phyloP scores from a whole-genome alignment of 2,797 vertebrate genomes.

The Denticeps clupeoides region DNA sequence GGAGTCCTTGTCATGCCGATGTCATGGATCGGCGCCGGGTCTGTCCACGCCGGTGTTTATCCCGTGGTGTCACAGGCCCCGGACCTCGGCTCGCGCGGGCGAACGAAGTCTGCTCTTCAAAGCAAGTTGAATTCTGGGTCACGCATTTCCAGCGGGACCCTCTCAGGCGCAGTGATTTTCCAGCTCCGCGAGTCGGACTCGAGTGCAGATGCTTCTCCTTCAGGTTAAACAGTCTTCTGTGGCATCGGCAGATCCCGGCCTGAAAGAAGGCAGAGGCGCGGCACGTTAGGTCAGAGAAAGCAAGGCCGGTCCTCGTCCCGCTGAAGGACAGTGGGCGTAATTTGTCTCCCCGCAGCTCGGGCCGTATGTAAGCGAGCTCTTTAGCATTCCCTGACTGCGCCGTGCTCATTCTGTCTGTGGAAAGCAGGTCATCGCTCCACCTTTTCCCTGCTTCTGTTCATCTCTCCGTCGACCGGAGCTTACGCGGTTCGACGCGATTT shows the following conservation, averaged over 20 bases:
- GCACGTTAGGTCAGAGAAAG: background rate
- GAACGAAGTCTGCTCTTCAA: constrained; percentile 19
- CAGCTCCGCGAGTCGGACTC: constrained; percentile 24
- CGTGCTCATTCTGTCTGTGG: constrained; percentile 61
- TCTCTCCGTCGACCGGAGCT: no score
- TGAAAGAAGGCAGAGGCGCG: background rate
- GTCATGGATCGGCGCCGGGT: constrained; percentile 11
- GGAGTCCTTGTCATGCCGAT: constrained; percentile 37
- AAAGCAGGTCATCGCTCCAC: constrained; percentile 56
- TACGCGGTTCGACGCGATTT: no score
- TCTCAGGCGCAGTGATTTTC: constrained; percentile 11
- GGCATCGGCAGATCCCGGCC: background rate
- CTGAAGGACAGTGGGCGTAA: constrained; percentile 10
- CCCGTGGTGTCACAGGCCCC: constrained; percentile 24
- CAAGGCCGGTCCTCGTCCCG: background rate
- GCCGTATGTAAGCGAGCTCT: constrained; percentile 24
- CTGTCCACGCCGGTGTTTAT: constrained; percentile 29
- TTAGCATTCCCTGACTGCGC: constrained; percentile 31
- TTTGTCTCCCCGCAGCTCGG: constrained; percentile 16
- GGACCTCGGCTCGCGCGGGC: background rate
- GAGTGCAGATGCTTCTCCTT: constrained; percentile 11
- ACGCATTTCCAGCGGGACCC: constrained; percentile 24
- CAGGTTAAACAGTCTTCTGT: background rate
- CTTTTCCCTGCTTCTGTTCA: constrained; percentile 10
- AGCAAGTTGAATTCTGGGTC: constrained; percentile 26